These are phyloP conservation scores for Engraulis encrasicolus DNA, from an alignment of 2,113 vertebrate genomes.

Conservation along the genomic window DNA sequence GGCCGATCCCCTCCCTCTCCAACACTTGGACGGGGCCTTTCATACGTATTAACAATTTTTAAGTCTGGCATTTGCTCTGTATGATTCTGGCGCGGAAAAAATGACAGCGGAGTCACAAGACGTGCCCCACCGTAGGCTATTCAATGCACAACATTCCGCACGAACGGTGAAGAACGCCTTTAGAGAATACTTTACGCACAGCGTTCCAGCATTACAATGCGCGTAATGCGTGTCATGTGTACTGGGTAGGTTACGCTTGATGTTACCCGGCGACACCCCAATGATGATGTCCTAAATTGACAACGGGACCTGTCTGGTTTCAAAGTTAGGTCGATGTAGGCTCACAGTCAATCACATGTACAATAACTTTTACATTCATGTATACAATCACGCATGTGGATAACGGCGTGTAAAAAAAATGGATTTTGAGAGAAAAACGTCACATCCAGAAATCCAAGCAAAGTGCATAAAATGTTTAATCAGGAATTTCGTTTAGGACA, in stretches of 20 bases:
- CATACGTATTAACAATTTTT: not conserved
- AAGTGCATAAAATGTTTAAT: slow-evolving; percentile 9
- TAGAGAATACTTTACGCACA: not conserved
- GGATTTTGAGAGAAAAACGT: not conserved
- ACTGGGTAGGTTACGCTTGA: no score
- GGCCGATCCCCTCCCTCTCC: not conserved
- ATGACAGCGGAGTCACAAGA: not conserved
- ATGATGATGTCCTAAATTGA: no score
- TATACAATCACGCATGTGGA: not conserved
- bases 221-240: no score
- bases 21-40: not conserved
- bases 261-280: no score
- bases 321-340: no score
- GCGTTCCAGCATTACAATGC: no score
- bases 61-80: not conserved
- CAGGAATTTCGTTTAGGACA: not conserved
- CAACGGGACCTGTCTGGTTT: no score
- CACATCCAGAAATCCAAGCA: not conserved
- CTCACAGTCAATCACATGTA: no score
- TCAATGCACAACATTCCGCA: no score
- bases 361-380: no score
- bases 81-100: not conserved
- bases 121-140: not conserved
- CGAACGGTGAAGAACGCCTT: not conserved
- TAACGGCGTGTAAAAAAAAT: not conserved